phyloP scores from a whole-genome alignment of 2,888 invertebrate species.

The Adela reaumurella region DNA sequence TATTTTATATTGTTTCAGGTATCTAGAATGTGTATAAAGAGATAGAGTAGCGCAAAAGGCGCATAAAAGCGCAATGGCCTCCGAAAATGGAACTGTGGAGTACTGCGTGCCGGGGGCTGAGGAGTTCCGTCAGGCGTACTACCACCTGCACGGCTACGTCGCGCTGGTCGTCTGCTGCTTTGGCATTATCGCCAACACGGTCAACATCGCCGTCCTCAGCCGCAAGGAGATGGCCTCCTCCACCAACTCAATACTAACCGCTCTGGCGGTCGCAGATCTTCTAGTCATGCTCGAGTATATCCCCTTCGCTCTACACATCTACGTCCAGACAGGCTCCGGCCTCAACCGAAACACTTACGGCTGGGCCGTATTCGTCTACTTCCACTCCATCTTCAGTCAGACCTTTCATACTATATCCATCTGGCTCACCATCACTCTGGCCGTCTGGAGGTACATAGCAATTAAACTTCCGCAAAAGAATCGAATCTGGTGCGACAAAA shows the following conservation, averaged over 20 bases:
- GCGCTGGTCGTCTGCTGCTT: conserved; percentile 83
- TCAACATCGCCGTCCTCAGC: conserved; percentile 87
- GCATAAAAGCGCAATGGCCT: not conserved
- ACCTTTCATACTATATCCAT: conserved; percentile 88
- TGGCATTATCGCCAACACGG: conserved; percentile 83
- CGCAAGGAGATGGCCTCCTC: conserved; percentile 88
- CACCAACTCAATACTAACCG: conserved; percentile 90
- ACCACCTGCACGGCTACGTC: conserved; percentile 76
- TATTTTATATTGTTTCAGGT: too few relatives aligned
- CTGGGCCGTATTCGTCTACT: conserved; percentile 80
- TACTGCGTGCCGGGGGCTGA: conserved; percentile 55
- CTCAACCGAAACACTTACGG: conserved; percentile 57
- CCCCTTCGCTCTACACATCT: conserved; percentile 80
- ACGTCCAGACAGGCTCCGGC: conserved; percentile 55
- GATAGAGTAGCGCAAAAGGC: too few relatives aligned
- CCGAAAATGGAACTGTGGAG: conserved; percentile 12
- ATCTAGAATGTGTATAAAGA: too few relatives aligned
- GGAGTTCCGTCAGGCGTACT: conserved; percentile 61
- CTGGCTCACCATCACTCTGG: conserved; percentile 88
- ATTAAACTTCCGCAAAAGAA: conserved; percentile 83
- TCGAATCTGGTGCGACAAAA: conserved; percentile 75
- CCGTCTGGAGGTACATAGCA: conserved; percentile 88
- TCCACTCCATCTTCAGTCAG: conserved; percentile 88
- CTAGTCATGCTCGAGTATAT: conserved; percentile 93
- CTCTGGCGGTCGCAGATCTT: conserved; percentile 86